A percentile compares a stretch with the other conserved stretches of the same genome.
phyloP scores from a whole-genome alignment of 2,113 vertebrate species.

The Chaetodon auriga region DNA sequence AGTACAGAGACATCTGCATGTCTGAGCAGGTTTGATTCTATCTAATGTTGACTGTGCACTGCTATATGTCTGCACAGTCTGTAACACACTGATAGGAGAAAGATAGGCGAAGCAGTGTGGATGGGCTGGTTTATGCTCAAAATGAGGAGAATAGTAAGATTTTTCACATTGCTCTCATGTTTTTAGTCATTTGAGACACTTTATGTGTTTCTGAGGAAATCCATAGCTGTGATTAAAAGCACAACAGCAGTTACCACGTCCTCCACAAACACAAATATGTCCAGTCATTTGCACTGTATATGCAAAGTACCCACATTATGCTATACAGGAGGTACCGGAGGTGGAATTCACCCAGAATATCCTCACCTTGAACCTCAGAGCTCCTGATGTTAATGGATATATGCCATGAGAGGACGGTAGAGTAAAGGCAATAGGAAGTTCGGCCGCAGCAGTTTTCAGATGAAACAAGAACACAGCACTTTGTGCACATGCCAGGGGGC shows the following conservation, averaged over 20 bases:
- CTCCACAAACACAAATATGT: background rate
- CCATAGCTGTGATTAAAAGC: background rate
- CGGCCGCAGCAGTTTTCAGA: constrained; percentile 49
- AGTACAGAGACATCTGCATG: constrained; percentile 34
- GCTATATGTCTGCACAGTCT: constrained; percentile 3
- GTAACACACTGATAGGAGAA: constrained; percentile 11
- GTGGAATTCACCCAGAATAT: constrained; percentile 3
- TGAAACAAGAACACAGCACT: constrained; percentile 47
- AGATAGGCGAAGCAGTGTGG: background rate
- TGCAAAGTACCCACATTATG: background rate
- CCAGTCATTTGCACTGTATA: background rate
- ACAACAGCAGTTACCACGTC: background rate
- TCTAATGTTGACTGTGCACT: constrained; percentile 8
- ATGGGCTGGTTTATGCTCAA: background rate
- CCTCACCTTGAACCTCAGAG: constrained; percentile 20
- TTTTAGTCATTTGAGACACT: background rate
- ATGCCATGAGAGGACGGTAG: constrained; percentile 16
- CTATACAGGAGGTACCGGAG: background rate
- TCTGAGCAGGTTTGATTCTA: constrained; percentile 55
- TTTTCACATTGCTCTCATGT: background rate
- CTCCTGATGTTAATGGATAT: constrained; percentile 25
- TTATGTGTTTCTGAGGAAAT: background rate
- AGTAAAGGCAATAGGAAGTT: constrained; percentile 5
- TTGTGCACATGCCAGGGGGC: constrained; percentile 45
- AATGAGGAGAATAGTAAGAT: background rate